Evolutionary conservation across 2,797 vertebrate species (phyloP).

Genomic region (Chaunax sp.): DNA sequence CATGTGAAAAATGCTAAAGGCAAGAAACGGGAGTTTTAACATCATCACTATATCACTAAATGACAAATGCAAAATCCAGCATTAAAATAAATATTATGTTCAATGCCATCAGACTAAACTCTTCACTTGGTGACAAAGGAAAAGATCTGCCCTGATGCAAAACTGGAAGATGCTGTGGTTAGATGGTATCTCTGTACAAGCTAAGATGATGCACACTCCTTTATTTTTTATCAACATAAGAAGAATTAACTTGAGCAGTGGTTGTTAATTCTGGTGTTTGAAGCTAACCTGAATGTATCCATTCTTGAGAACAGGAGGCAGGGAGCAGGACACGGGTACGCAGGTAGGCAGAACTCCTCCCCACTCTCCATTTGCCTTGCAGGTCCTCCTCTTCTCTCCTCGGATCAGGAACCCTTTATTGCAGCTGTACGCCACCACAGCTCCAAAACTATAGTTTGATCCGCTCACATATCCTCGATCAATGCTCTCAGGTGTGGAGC

Average conservation of each 20-base stretch:
- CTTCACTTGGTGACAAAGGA: too few species aligned
- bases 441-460: constrained; percentile 94
- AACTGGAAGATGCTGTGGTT: too few species aligned
- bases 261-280: constrained; percentile 1
- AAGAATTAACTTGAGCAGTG: background rate
- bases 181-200: too few species aligned
- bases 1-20: too few species aligned
- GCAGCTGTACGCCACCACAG: constrained; percentile 96
- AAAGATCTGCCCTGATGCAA: too few species aligned
- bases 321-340: constrained; percentile 89
- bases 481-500: constrained; percentile 89
- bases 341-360: constrained; percentile 90
- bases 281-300: constrained; percentile 89
- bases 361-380: constrained; percentile 94
- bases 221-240: too few species aligned
- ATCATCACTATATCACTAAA: too few species aligned
- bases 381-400: constrained; percentile 95
- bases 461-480: constrained; percentile 92
- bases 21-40: too few species aligned
- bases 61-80: too few species aligned
- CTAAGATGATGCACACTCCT: too few species aligned
- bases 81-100: too few species aligned
- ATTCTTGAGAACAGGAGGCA: constrained; percentile 87
- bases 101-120: too few species aligned
- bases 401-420: constrained; percentile 93